Base-by-base conservation (phyloP, 2,888 invertebrate genomes). In the Rhogogaster chlorosoma region DNA sequence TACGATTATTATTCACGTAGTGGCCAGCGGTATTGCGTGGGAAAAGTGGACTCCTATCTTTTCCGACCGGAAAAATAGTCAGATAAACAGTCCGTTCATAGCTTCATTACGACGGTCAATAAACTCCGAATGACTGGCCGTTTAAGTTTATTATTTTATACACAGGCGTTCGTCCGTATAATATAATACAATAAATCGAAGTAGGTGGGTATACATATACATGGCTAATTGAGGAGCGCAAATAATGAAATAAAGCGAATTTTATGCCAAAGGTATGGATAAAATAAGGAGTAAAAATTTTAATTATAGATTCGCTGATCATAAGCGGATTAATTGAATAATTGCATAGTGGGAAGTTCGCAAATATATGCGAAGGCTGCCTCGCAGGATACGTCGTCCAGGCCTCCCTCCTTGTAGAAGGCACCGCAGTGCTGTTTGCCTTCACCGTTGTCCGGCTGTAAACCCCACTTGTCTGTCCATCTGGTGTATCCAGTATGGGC, bases 331-430 rank as follows among this genome's bases (percentile, higher is more conserved):
- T 38, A 83, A 42, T 61, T 32, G 64, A 80, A 38, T 32, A 80
- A 38, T 61, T 83, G 83, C 12, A 83, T 70, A 4, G 45, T 73
- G 7, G 91, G 87, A 29, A 91, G 86, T 87, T 91, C 92, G 86
- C 92, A 93, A 87, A 93, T 89, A 86, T 90, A 91, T 12, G 91
- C 91, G 83, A 90, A 91, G 26, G 90, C 89, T 78, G 90, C 88
- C 82, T 90, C 89, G 87, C 91, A 93, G 29, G 88, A 89, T 73
- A 93, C 91, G 85, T 92, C 92, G 87, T 92, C 93, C 85, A 92
- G 87, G 80, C 89, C 90, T 64, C 91, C 92, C 45, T 90, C 90
- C 73, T 88, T 91, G 82, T 90, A 83, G 75, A 92, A 87, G 57
- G 89, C 91, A 26, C 90, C 91, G 45, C 92, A 92, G 84, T 92